A percentile compares a stretch with the other conserved stretches of the same genome.
Conservation (phyloP, 2,113 vertebrate species). For the Dendrocopos noguchii region DNA sequence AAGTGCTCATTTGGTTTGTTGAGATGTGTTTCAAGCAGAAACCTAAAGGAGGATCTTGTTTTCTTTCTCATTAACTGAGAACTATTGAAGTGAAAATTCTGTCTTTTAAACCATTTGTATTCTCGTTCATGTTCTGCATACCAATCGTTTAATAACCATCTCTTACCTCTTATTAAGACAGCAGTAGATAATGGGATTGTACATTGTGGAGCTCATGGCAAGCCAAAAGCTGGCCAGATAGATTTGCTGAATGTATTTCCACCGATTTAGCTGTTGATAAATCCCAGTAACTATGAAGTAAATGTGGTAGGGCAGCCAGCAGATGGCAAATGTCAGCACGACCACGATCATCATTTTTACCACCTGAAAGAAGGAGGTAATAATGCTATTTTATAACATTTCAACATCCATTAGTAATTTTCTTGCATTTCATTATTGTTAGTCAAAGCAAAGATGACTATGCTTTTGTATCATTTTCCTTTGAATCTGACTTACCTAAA, state of each 20-base stretch:
- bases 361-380: slow-evolving; percentile 79
- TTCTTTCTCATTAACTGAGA: neutral
- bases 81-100: neutral
- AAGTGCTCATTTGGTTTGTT: fast-evolving
- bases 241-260: slow-evolving; percentile 97
- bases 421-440: neutral
- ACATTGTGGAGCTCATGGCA: slow-evolving; percentile 99
- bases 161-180: slow-evolving; percentile 96
- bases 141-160: neutral
- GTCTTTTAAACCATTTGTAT: neutral
- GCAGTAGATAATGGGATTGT: slow-evolving; percentile 99
- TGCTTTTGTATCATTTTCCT: neutral
- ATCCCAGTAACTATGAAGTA: slow-evolving; percentile 93
- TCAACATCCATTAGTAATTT: neutral
- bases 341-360: slow-evolving; percentile 99
- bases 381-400: neutral
- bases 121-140: neutral
- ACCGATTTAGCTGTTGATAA: slow-evolving; percentile 81
- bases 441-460: neutral
- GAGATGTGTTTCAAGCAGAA: neutral
- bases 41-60: neutral
- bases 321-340: slow-evolving; percentile 93
- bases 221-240: slow-evolving; percentile 95
- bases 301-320: slow-evolving; percentile 96
- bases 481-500: neutral